Evolutionary conservation across 2,797 vertebrate genomes (phyloP).

Genomic region (Phalloptychus januarius): DNA sequence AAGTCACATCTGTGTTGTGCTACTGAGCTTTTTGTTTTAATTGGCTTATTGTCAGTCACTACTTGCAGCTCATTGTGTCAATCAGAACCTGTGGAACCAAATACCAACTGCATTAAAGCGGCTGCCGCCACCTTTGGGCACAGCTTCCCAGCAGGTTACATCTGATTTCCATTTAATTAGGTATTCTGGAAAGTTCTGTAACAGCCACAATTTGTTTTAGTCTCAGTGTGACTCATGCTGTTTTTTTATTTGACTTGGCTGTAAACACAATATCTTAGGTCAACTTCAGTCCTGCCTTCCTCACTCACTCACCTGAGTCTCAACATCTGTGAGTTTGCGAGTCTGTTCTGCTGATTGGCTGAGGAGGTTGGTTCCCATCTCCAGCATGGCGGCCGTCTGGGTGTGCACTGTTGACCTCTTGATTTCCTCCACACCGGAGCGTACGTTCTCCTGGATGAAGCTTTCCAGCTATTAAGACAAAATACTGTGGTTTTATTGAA

Average conservation of each 20-base stretch:
- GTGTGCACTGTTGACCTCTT: slow-evolving; percentile 77
- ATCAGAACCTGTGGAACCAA: slow-evolving; percentile 55
- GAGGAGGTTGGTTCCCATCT: slow-evolving; percentile 83
- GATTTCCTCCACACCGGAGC: slow-evolving; percentile 79
- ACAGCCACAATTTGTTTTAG: slow-evolving; percentile 42
- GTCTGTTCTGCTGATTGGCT: slow-evolving; percentile 85
- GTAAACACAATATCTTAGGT: slow-evolving; percentile 16
- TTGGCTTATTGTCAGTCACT: slow-evolving; percentile 69
- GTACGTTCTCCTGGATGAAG: slow-evolving; percentile 83
- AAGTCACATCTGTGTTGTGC: slow-evolving; percentile 72
- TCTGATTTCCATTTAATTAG: slow-evolving; percentile 61
- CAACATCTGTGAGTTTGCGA: slow-evolving; percentile 82
- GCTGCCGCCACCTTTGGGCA: slow-evolving; percentile 45
- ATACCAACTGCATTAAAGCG: slow-evolving; percentile 59
- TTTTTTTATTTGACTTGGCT: slow-evolving; percentile 38
- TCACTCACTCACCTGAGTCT: slow-evolving; percentile 80
- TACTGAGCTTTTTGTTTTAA: slow-evolving; percentile 72
- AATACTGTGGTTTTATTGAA: slow-evolving; percentile 25
- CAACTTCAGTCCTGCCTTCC: background rate
- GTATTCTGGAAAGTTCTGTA: slow-evolving; percentile 11
- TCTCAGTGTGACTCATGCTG: slow-evolving; percentile 6
- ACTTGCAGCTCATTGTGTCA: slow-evolving; percentile 60
- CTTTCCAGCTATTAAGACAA: slow-evolving; percentile 78
- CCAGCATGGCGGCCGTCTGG: slow-evolving; percentile 82
- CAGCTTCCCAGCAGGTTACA: slow-evolving; percentile 33